phyloP scores from a whole-genome alignment of 2,888 invertebrate genomes.

The Philaethria dido region DNA sequence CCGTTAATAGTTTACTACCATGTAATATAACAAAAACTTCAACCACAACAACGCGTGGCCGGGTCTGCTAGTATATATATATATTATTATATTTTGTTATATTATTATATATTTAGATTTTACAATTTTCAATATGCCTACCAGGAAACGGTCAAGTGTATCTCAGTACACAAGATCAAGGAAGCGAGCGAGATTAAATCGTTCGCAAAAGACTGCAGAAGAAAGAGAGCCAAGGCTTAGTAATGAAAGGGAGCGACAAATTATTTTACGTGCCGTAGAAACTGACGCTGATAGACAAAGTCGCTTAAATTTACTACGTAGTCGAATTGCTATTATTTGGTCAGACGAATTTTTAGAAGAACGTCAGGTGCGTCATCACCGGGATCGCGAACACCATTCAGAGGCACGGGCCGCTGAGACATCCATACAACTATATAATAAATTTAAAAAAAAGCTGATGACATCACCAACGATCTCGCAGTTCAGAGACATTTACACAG shows the following conservation, averaged over 20 bases:
- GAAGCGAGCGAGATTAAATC: neutral
- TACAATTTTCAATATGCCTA: neutral
- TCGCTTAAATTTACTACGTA: neutral
- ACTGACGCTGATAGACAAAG: neutral
- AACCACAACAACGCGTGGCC: constrained; percentile 46
- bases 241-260: neutral
- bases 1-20: constrained; percentile 44
- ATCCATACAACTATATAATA: neutral
- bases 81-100: no score
- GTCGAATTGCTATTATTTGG: neutral
- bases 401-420: neutral
- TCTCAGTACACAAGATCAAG: neutral
- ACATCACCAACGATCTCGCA: neutral
- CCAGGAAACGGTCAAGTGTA: neutral
- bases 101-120: no score
- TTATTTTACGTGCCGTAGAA: neutral
- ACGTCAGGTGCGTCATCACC: neutral
- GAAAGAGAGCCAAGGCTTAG: neutral
- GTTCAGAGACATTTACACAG: neutral
- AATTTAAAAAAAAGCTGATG: neutral
- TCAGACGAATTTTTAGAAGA: neutral
- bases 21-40: constrained; percentile 45
- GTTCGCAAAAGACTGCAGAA: neutral
- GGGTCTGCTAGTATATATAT: constrained; percentile 20
- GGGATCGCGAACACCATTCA: neutral